Base-by-base conservation (phyloP, 2,797 vertebrate species). In the Cottoperca gobio region DNA sequence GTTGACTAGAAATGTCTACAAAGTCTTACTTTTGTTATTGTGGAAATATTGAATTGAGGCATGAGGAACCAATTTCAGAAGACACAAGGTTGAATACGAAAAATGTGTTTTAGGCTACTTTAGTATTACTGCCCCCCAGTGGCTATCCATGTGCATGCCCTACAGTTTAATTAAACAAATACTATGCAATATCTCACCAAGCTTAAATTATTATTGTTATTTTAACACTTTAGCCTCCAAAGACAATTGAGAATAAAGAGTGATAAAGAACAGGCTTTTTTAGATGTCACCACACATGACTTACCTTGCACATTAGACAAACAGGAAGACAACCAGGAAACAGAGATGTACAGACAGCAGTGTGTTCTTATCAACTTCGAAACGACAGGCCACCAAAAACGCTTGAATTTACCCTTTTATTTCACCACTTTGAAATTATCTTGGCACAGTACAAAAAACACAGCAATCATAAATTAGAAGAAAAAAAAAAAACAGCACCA, bases 271-370 rank as follows among this genome's bases (percentile, higher is more conserved):
- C 33, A 31, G 33, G 33, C 28, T 83, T 89, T 88, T 89, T 89
- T 83, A 88, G 65, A 77, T 86, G 70, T 68, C 76, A 93, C 88
- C 88, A 96, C 61, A 95, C 95, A 92, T 95, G 95, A 90, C 50
- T 94, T 93, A 88, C 72, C 91, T 91, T 88, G 90, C 91, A 91
- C 90, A 91, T 86, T 58, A 86, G 0, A 88, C 79, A 92, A 96
- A 94, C 94, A 96, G 95, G 95, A 96, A 96, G 92, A 92, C 83
- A 87, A 90, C 86, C 92, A 88, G 88, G 87, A 93, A 88, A 88
- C 75, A 63, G 64, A 83, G 79, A 80, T 26, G 53, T 76, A 83
- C 83, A 88, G 78, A 82, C 65, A 54, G 69, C 63, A 53, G 46
- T 58, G 75, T 60, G 63, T 79, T 53, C 50, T 86, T 65, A 81